These are phyloP conservation scores for Nothoprocta perdicaria DNA, from an alignment of 2,113 vertebrate genomes.

Conservation along the genomic window DNA sequence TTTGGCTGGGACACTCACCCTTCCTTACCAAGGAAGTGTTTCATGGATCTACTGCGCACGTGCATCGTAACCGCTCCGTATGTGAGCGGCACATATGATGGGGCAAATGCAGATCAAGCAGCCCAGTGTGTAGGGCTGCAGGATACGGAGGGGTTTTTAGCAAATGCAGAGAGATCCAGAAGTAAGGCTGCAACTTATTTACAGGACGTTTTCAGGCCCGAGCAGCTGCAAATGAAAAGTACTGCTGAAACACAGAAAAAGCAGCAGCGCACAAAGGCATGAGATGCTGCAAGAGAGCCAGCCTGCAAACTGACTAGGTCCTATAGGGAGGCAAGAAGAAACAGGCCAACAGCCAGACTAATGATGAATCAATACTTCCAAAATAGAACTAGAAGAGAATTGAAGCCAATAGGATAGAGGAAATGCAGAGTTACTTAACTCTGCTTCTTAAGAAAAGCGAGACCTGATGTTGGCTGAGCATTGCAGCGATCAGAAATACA, in stretches of 20 bases:
- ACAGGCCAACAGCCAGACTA: neutral
- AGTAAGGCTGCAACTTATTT: neutral
- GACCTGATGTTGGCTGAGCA: neutral
- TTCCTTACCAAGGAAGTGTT: neutral
- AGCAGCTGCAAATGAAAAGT: neutral
- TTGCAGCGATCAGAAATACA: neutral
- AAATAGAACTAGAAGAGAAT: neutral
- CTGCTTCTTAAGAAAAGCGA: neutral
- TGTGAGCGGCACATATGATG: neutral
- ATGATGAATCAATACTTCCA: neutral
- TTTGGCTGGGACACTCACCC: neutral
- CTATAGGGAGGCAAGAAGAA: neutral
- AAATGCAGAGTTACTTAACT: neutral
- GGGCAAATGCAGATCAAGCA: neutral
- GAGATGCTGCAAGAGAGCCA: neutral
- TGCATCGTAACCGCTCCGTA: neutral
- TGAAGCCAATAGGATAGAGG: neutral
- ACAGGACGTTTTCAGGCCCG: neutral
- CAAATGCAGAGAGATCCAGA: neutral
- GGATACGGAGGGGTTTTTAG: neutral
- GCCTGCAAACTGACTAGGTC: neutral
- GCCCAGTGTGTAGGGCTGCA: neutral
- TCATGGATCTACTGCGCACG: accelerated
- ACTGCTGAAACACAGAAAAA: neutral
- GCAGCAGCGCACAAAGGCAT: neutral